Percentiles rank a stretch among this genome's conserved stretches.
Conservation (phyloP, 2,113 vertebrate genomes). For the Haemorhous mexicanus region DNA sequence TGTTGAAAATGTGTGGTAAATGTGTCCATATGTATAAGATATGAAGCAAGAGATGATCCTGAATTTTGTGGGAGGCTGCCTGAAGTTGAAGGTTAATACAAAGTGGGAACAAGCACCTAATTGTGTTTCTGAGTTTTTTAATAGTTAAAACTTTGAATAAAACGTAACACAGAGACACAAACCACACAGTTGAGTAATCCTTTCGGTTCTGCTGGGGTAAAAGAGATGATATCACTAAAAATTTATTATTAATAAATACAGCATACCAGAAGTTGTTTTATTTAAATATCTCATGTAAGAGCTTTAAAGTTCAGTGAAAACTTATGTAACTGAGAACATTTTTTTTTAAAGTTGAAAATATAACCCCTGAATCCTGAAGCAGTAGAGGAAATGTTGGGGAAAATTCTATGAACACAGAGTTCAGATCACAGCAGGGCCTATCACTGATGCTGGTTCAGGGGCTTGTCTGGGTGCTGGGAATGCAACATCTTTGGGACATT, state of each 20-base stretch:
- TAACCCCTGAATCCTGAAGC: neutral
- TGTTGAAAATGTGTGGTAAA: neutral
- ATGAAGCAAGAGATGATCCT: neutral
- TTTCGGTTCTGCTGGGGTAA: neutral
- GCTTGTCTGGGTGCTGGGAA: neutral
- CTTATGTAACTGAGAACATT: neutral
- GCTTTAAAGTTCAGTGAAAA: neutral
- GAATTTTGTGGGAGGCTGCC: neutral
- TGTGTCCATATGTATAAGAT: neutral
- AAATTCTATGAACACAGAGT: neutral
- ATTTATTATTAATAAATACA: neutral
- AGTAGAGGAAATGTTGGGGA: neutral
- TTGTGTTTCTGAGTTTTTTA: neutral
- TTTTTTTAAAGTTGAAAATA: constrained; percentile 6
- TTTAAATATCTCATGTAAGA: neutral
- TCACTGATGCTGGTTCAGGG: neutral
- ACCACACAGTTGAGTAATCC: neutral
- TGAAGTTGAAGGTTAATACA: neutral
- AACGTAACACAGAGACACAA: neutral
- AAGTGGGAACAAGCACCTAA: neutral
- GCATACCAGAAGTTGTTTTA: neutral
- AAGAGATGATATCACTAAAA: neutral
- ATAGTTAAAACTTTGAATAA: neutral
- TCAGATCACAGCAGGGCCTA: neutral
- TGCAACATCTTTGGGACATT: neutral